phyloP scores from a whole-genome alignment of 1,140 invertebrate genomes.

The Trachymyrmex septentrionalis region DNA sequence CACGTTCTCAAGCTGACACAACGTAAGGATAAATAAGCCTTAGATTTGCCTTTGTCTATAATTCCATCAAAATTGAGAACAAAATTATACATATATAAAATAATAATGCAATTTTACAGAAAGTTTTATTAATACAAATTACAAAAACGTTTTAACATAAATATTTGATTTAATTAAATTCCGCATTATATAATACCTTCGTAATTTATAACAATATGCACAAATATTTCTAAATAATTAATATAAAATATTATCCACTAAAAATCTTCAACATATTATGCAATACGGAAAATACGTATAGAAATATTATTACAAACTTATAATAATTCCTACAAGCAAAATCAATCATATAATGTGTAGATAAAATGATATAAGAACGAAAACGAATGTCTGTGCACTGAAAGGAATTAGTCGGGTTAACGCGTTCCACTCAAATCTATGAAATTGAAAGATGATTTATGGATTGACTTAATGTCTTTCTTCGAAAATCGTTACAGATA shows the following conservation, averaged over 20 bases:
- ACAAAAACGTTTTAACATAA: not conserved
- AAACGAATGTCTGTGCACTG: conserved; percentile 16
- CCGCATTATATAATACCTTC: not conserved
- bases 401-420: conserved; percentile 54
- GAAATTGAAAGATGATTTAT: conserved; percentile 71
- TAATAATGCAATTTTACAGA: not conserved
- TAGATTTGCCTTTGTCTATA: not conserved
- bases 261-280: not conserved
- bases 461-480: conserved; percentile 44
- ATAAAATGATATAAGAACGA: conserved; percentile 18
- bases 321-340: not conserved
- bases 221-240: conserved; percentile 4
- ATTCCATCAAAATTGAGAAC: too few species aligned
- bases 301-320: conserved; percentile 12
- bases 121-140: not conserved
- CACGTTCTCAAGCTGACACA: conserved; percentile 8
- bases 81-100: not conserved
- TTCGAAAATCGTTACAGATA: conserved; percentile 50
- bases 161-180: conserved; percentile 16
- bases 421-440: conserved; percentile 41
- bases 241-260: not conserved
- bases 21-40: conserved; percentile 23
- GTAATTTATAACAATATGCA: not conserved
- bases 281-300: not conserved
- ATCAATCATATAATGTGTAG: conserved; percentile 34